These are phyloP conservation scores for Xestoiulus laeticollis DNA, from an alignment of 2,888 invertebrate genomes.

Conservation along the genomic window DNA sequence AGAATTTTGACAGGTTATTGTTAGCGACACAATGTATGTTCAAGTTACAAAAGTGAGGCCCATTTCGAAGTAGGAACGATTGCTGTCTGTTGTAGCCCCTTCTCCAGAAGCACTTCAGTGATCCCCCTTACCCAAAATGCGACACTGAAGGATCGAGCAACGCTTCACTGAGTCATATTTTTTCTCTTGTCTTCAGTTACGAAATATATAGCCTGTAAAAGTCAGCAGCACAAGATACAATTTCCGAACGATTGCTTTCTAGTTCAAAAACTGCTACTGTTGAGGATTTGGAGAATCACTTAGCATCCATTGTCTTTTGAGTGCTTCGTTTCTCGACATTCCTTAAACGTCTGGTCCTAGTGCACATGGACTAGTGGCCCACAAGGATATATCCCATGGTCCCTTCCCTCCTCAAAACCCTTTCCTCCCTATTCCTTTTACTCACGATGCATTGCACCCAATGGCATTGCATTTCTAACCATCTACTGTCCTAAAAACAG, in stretches of 20 bases:
- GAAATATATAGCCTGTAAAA: constrained; percentile 36
- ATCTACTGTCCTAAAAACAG: not conserved
- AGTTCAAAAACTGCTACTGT: not conserved
- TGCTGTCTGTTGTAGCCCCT: not conserved
- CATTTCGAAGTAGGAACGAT: not conserved
- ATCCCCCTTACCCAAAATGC: not conserved
- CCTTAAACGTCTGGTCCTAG: not conserved
- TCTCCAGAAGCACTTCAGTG: not conserved
- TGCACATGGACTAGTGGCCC: not conserved
- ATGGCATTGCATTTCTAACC: constrained; percentile 30
- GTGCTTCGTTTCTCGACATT: not conserved
- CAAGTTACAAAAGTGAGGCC: not conserved
- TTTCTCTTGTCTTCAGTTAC: not conserved
- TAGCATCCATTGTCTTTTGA: constrained; percentile 41
- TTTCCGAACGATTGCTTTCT: constrained; percentile 33
- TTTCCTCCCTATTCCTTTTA: not conserved
- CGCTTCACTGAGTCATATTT: not conserved
- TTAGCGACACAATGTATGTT: constrained; percentile 38
- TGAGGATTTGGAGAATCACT: constrained; percentile 38
- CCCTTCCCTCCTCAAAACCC: not conserved
- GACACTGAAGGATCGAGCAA: not conserved
- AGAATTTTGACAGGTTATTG: constrained; percentile 12
- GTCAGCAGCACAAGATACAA: constrained; percentile 32
- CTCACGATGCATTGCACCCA: constrained; percentile 6
- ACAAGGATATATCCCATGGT: not conserved